Percentiles rank a stretch among this genome's conserved stretches.
These are phyloP conservation scores for Marisa cornuarietis DNA, from an alignment of 1,140 invertebrate species.

Conservation along the genomic window DNA sequence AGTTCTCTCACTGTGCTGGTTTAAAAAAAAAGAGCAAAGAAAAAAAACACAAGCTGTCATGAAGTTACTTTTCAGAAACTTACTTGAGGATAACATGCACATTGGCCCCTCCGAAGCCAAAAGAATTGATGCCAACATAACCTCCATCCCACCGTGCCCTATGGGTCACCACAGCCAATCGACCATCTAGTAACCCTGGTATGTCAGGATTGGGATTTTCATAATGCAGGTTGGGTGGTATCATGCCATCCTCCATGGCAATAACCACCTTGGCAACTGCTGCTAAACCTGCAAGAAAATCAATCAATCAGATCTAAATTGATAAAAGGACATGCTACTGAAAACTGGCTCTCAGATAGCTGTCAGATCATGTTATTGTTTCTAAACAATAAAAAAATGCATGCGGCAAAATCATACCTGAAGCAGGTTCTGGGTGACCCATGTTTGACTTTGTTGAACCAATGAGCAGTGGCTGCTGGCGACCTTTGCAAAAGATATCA, in stretches of 20 bases:
- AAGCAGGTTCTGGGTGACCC: constrained; percentile 96
- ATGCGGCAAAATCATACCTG: constrained; percentile 72
- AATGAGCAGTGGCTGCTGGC: constrained; percentile 83
- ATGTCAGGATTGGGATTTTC: constrained; percentile 88
- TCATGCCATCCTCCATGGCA: constrained; percentile 86
- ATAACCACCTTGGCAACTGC: constrained; percentile 89
- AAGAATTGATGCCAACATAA: constrained; percentile 89
- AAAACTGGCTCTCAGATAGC: not conserved
- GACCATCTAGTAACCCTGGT: constrained; percentile 84
- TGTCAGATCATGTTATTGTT: not conserved
- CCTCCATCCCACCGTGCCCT: constrained; percentile 85
- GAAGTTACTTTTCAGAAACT: not conserved
- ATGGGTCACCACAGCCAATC: constrained; percentile 85
- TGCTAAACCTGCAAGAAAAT: constrained; percentile 74
- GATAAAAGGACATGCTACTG: not conserved
- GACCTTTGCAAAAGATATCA: constrained; percentile 83
- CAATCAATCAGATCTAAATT: not conserved
- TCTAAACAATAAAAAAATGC: not conserved
- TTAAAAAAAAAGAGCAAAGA: not conserved
- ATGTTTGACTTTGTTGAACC: constrained; percentile 98
- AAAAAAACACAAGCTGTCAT: not conserved
- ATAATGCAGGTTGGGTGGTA: constrained; percentile 92
- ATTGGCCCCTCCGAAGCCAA: constrained; percentile 98
- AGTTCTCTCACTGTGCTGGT: no score
- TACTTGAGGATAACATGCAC: constrained; percentile 88